Percentiles rank a stretch among this genome's conserved stretches.
phyloP scores from a whole-genome alignment of 2,113 vertebrate species.

The Helogale parvula region DNA sequence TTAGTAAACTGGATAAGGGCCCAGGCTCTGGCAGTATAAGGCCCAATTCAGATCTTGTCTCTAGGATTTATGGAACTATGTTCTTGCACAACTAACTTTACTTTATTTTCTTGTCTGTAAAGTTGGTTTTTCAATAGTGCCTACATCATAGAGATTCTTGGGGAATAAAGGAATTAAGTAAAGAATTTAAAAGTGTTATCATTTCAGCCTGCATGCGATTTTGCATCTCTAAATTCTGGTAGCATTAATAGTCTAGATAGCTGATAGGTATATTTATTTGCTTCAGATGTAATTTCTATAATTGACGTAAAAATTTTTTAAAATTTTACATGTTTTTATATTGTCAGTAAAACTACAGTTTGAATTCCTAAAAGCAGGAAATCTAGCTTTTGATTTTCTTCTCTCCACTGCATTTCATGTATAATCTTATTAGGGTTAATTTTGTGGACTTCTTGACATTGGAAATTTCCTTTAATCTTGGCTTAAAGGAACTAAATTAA shows the following conservation, averaged over 20 bases:
- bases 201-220: not conserved
- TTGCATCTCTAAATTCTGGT: not conserved
- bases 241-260: not conserved
- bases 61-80: not conserved
- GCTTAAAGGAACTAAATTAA: not conserved
- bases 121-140: not conserved
- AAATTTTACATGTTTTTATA: not conserved
- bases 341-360: not conserved
- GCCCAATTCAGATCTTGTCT: not conserved
- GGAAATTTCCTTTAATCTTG: conserved; percentile 21
- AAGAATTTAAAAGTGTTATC: not conserved
- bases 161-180: not conserved
- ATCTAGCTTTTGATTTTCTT: not conserved
- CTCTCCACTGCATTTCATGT: not conserved
- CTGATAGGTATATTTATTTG: not conserved
- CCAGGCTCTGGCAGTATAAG: not conserved
- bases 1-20: not conserved
- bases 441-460: not conserved
- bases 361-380: not conserved
- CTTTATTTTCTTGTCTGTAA: not conserved
- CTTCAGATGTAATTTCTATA: not conserved
- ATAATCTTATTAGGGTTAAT: not conserved
- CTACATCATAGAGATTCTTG: not conserved
- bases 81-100: not conserved
- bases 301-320: not conserved